Conservation (phyloP, 2,113 vertebrate species). For the Alligator sinensis region DNA sequence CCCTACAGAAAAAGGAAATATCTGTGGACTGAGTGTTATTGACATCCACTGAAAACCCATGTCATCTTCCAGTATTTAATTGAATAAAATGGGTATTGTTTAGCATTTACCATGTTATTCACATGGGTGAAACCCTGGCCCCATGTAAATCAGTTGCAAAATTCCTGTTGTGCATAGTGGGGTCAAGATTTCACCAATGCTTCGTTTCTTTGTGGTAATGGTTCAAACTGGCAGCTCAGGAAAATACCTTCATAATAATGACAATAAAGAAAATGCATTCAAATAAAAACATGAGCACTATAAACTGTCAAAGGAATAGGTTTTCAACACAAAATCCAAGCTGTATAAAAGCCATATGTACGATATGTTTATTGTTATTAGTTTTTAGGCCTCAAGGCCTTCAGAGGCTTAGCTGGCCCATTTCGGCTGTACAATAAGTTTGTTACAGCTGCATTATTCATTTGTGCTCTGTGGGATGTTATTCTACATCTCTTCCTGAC, state of each 20-base stretch:
- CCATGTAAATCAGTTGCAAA: neutral
- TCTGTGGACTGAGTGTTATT: conserved; percentile 35
- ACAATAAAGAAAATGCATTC: neutral
- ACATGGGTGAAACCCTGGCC: neutral
- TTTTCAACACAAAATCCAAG: conserved; percentile 35
- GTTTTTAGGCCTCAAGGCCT: conserved; percentile 30
- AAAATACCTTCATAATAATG: neutral
- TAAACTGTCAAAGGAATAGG: conserved; percentile 30
- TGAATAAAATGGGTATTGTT: conserved; percentile 57
- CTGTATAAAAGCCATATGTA: neutral
- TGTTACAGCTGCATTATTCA: conserved; percentile 34
- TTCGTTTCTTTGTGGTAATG: neutral
- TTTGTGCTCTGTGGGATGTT: conserved; percentile 46
- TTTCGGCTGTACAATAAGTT: neutral
- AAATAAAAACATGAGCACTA: conserved; percentile 14
- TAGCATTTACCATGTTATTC: conserved; percentile 53
- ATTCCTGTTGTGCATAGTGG: neutral
- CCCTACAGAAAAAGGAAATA: conserved; percentile 67
- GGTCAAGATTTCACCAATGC: neutral
- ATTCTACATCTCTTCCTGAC: conserved; percentile 65
- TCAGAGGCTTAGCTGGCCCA: conserved; percentile 21
- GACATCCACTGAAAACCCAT: conserved; percentile 33
- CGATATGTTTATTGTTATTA: conserved; percentile 34
- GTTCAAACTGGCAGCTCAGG: neutral
- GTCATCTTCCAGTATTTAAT: conserved; percentile 57